Conservation (phyloP, 2,113 vertebrate genomes). For the Neoarius graeffei region DNA sequence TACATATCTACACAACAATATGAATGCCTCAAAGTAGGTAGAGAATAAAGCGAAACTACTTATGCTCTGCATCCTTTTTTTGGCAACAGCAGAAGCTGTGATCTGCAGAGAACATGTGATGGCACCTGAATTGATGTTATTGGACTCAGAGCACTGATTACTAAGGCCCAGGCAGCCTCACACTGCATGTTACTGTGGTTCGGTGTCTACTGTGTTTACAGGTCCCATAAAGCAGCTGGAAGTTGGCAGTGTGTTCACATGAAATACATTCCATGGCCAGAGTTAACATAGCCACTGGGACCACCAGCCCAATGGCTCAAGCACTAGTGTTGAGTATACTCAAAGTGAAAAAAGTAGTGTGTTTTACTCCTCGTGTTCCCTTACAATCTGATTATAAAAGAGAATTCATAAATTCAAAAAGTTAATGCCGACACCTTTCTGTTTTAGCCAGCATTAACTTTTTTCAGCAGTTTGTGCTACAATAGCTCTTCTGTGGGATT, state of each 20-base stretch:
- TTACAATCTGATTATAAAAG: neutral
- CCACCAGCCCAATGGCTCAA: slow-evolving; percentile 1
- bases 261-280: slow-evolving; percentile 44
- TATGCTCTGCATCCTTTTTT: neutral
- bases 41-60: neutral
- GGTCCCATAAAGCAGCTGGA: slow-evolving; percentile 54
- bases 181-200: neutral
- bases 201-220: slow-evolving; percentile 40
- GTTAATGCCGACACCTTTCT: too few species aligned
- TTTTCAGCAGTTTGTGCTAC: too few species aligned
- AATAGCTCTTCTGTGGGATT: too few species aligned
- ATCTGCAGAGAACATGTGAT: neutral
- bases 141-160: neutral
- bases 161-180: neutral
- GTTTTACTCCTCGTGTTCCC: neutral
- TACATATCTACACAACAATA: neutral
- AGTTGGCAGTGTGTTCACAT: slow-evolving; percentile 40
- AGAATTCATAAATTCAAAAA: neutral
- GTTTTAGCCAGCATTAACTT: too few species aligned
- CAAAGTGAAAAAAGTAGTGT: slow-evolving; percentile 15
- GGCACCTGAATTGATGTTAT: neutral
- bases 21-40: neutral
- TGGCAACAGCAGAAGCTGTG: neutral
- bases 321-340: neutral
- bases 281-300: slow-evolving; percentile 46